Evolutionary conservation across 2,797 vertebrate species (phyloP), one percentile per base, ranked within the genome.

Genomic region (Eulemur albifrons): DNA sequence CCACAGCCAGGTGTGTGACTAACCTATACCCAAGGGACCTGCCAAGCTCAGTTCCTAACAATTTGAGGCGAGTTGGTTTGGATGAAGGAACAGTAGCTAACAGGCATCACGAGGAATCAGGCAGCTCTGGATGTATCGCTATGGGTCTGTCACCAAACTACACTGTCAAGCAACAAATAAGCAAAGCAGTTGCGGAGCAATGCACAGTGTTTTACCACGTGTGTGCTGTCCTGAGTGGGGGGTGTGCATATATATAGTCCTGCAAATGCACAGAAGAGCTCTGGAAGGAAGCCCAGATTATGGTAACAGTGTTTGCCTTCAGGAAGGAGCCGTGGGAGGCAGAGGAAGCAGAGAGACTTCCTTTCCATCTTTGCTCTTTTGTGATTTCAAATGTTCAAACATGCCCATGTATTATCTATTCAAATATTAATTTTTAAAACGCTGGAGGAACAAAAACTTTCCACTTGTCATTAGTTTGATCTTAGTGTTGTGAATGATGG

Each of bases 361-460:
- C 50, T 81, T 75, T 95, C n/a, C 30, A 63, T 59, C 65, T 81
- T 69, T 76, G 30, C 27, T 90, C 38, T 83, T 90, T 82, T 70
- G 38, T 77, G 38, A 70, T 54, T 70, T 70, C 79, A 32, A 90
- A 57, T 93, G 38, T 79, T 87, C 15, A 10, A 76, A 57, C 54
- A 59, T 52, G 10, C 7, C 11, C 17, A 18, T 38, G 32, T 63
- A 38, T 48, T 72, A 77, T 61, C 82, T 13, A 63, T 32, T 77
- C 52, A 84, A 54, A 82, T 76, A 90, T 38, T 52, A 75, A 45
- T 88, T 72, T 88, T 91, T 88, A 20, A 77, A 92, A 92, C 18
- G 43, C 38, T n/a, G 59, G 20, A 17, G 18, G 30, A 48, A 54
- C 73, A 81, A 7, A 75, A 7, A 17, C 61, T 61, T 75, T 63